Conservation (phyloP, 2,888 invertebrate genomes). For the Salpingus planirostris region DNA sequence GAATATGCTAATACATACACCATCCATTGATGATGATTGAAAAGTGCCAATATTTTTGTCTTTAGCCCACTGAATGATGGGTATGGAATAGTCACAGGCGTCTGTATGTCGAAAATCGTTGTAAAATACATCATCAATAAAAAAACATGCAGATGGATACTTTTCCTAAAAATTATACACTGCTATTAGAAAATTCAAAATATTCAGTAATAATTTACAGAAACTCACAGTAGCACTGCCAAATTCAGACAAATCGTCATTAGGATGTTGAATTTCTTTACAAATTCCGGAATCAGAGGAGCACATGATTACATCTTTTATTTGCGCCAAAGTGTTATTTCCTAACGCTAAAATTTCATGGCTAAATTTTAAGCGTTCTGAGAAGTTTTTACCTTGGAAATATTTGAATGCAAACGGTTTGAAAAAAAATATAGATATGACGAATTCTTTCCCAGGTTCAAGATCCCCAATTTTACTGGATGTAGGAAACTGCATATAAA, state of each 20-base stretch:
- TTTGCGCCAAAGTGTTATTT: slow-evolving; percentile 55
- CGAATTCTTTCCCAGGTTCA: slow-evolving; percentile 21
- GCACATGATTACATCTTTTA: slow-evolving; percentile 70
- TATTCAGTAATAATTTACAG: slow-evolving; percentile 1
- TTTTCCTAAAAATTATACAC: slow-evolving; percentile 49
- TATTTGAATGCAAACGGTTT: slow-evolving; percentile 21
- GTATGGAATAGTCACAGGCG: slow-evolving; percentile 57
- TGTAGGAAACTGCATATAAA: no score
- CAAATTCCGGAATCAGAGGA: slow-evolving; percentile 56
- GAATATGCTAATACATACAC: slow-evolving; percentile 26
- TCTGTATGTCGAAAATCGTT: slow-evolving; percentile 55
- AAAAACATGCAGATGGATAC: slow-evolving; percentile 66
- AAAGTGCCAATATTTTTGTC: slow-evolving; percentile 42
- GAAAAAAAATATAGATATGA: slow-evolving; percentile 23
- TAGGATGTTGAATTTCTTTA: slow-evolving; percentile 48
- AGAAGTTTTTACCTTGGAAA: slow-evolving; percentile 15
- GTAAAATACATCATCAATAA: slow-evolving; percentile 71
- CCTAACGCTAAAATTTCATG: slow-evolving; percentile 59
- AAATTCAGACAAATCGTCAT: slow-evolving; percentile 18
- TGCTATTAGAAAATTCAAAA: slow-evolving; percentile 5
- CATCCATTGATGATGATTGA: slow-evolving; percentile 48
- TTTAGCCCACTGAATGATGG: slow-evolving; percentile 56
- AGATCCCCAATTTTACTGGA: no score
- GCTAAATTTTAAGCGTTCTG: slow-evolving; percentile 38
- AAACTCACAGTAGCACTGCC: slow-evolving; percentile 21